phyloP scores from a whole-genome alignment of 2,113 vertebrate genomes.

The Amblyopsis rosae region DNA sequence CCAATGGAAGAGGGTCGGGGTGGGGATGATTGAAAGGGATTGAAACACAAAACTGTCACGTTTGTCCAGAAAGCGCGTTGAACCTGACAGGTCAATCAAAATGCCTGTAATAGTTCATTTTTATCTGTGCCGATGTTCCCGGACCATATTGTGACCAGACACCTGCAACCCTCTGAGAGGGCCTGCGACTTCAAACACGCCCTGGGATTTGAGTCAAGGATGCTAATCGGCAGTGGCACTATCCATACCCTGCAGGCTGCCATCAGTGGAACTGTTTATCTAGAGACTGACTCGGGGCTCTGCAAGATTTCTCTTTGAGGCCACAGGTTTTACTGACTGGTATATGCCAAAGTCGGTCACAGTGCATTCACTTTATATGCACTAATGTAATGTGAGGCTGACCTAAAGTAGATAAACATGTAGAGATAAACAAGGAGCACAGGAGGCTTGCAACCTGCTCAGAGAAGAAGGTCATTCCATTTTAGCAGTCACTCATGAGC shows the following conservation, averaged over 20 bases:
- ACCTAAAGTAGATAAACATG: background rate
- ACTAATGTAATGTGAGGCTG: background rate
- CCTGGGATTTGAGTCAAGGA: slow-evolving; percentile 63
- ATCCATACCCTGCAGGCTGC: slow-evolving; percentile 35
- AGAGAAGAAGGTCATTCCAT: background rate
- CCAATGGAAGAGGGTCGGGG: background rate
- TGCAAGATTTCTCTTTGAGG: slow-evolving; percentile 36
- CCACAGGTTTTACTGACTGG: slow-evolving; percentile 22
- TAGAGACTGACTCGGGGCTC: slow-evolving; percentile 33
- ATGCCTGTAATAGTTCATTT: slow-evolving; percentile 69
- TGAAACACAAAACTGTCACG: slow-evolving; percentile 36
- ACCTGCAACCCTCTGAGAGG: slow-evolving; percentile 65
- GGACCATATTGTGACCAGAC: slow-evolving; percentile 63
- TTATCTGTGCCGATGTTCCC: slow-evolving; percentile 55
- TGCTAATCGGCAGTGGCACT: slow-evolving; percentile 55
- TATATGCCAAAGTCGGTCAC: slow-evolving; percentile 21
- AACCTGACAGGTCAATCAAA: slow-evolving; percentile 74
- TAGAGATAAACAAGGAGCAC: background rate
- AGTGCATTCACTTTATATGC: background rate
- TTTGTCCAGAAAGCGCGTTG: slow-evolving; percentile 37
- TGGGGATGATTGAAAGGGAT: background rate
- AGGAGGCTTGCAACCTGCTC: background rate
- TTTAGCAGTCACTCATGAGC: background rate
- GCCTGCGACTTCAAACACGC: slow-evolving; percentile 61
- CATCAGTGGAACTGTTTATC: slow-evolving; percentile 46